phyloP scores from a whole-genome alignment of 2,888 invertebrate species.

The Fragum whitleyi region DNA sequence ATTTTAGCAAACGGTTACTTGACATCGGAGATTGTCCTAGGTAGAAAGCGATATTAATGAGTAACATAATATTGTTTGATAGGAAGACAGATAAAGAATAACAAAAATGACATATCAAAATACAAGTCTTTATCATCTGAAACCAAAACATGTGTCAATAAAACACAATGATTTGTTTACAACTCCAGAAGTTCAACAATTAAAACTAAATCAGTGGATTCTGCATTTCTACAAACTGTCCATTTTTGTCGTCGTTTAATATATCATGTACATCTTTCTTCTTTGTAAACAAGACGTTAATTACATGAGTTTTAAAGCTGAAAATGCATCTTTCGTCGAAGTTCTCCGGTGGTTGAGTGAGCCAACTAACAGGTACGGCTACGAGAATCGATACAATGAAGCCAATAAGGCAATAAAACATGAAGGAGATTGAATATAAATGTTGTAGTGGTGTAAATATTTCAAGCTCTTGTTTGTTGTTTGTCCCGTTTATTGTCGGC shows the following conservation, averaged over 20 bases:
- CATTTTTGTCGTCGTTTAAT: not conserved
- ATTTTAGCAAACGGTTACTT: no score
- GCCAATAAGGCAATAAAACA: not conserved
- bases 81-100: no score
- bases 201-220: not conserved
- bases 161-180: no score
- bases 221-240: not conserved
- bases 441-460: not conserved
- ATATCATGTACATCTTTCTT: not conserved
- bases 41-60: no score
- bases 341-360: not conserved
- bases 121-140: no score
- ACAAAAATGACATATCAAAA: no score
- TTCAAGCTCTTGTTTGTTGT: not conserved
- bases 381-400: not conserved
- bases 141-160: no score
- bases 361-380: not conserved
- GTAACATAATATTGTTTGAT: no score
- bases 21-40: no score
- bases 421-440: slow-evolving; percentile 3
- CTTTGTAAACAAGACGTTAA: not conserved
- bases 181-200: no score
- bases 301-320: not conserved
- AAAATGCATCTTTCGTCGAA: slow-evolving; percentile 10
- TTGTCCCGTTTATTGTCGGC: not conserved